phyloP scores from a whole-genome alignment of 2,797 vertebrate species.

The Ctenochaetus hawaiiensis region DNA sequence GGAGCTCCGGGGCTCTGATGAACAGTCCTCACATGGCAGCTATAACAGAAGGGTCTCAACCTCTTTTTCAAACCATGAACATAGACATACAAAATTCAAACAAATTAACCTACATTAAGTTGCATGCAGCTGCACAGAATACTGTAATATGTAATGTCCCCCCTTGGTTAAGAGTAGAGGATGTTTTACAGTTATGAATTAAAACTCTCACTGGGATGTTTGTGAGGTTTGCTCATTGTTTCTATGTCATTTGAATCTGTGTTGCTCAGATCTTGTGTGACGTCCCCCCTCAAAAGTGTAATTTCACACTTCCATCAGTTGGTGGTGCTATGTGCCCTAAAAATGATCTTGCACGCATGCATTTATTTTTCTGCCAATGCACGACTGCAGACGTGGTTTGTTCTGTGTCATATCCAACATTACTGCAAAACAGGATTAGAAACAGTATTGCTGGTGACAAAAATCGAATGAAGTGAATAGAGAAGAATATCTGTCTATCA shows the following conservation, averaged over 20 bases:
- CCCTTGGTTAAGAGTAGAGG: neutral
- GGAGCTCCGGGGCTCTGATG: conserved; percentile 62
- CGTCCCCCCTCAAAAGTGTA: neutral
- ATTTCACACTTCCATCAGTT: conserved; percentile 45
- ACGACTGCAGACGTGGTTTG: neutral
- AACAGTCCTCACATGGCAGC: conserved; percentile 27
- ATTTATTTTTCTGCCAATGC: neutral
- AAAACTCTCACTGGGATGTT: neutral
- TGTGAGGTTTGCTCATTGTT: neutral
- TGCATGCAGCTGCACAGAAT: neutral
- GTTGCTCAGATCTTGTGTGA: too few species aligned
- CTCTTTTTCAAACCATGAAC: neutral
- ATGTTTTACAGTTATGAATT: neutral
- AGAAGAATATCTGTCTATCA: neutral
- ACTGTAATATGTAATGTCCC: neutral
- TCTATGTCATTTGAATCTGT: too few species aligned
- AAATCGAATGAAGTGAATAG: too few species aligned
- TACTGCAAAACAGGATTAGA: too few species aligned
- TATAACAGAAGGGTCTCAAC: neutral
- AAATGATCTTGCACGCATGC: neutral
- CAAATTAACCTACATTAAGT: neutral
- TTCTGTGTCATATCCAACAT: neutral
- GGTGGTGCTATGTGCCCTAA: conserved; percentile 46
- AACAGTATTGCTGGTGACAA: too few species aligned
- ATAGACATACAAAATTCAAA: neutral